Evolutionary conservation across 2,888 invertebrate species (phyloP), one percentile per base, ranked within the genome.

Genomic region (Aphidius colemani): DNA sequence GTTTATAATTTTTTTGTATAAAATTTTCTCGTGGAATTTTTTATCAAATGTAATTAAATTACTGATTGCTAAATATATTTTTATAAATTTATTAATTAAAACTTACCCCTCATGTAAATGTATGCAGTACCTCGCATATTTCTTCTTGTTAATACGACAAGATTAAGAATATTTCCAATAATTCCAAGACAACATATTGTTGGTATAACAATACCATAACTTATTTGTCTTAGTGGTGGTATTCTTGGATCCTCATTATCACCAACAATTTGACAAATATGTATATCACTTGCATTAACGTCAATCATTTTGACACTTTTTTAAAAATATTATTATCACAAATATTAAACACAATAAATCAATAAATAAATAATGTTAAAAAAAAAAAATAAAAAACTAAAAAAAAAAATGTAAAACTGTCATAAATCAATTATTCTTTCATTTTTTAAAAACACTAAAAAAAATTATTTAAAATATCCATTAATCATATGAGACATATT

Each of bases 61-160:
- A 49, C 13, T 49, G 7, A 18, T 49, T 18, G 13, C 7, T 49
- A 30, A 30, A 30, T 30, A 30, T 49, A 9, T 18, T 18, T 49
- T 49, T 18, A 30, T 30, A 30, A 30, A 30, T 30, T 30, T 3
- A 30, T 30, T 6, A 58, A 46, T 41, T 46, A 30, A 58, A 66
- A 82, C 86, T 86, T 77, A 90, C 90, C 90, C 82, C 89, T 83
- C 90, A 90, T 90, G 82, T 91, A 93, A 78, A 91, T 88, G 80
- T 93, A 93, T 49, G 92, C 92, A 0, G 90, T 90, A 50, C 91
- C 91, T 71, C 90, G 87, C 88, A 93, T 89, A 72, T 91, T 90
- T 67, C 89, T 87, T 66, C 91, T 85, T 49, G 91, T 91, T 66
- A 93, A 85, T 18, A 93, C 92, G 71, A 92, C 85, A 70, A 93